Conservation (phyloP, 1,140 invertebrate species). For the Parapsyche elsis region DNA sequence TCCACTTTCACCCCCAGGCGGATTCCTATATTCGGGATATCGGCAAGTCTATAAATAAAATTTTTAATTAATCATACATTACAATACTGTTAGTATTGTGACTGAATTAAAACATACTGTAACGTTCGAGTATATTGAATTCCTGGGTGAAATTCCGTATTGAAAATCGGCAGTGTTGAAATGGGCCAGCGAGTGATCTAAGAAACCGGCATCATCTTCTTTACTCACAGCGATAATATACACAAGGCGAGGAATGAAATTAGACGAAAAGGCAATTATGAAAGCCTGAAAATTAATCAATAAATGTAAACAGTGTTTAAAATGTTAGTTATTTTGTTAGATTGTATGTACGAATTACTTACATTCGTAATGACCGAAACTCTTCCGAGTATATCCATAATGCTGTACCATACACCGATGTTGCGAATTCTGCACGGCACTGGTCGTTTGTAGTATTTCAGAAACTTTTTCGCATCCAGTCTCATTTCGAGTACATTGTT, state of each 20-base stretch:
- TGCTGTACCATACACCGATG: constrained; percentile 93
- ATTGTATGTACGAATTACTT: constrained; percentile 60
- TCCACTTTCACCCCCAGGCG: constrained; percentile 66
- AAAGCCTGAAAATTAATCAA: constrained; percentile 51
- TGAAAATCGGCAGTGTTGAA: constrained; percentile 82
- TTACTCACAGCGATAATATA: constrained; percentile 77
- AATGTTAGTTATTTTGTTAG: too few species aligned
- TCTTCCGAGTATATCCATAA: constrained; percentile 89
- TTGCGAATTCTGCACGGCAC: constrained; percentile 85
- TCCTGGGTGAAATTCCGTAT: constrained; percentile 60
- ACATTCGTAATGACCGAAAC: constrained; percentile 94
- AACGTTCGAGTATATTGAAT: constrained; percentile 40
- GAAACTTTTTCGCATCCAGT: constrained; percentile 86
- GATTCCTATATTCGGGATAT: constrained; percentile 77
- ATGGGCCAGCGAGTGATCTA: constrained; percentile 84
- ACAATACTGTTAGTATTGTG: too few species aligned
- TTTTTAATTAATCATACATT: background rate
- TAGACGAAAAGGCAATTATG: constrained; percentile 95
- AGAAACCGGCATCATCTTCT: constrained; percentile 78
- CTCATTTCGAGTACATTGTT: constrained; percentile 78
- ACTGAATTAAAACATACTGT: constrained; percentile 35
- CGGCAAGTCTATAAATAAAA: constrained; percentile 79
- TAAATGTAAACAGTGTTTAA: too few species aligned
- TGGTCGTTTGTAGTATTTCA: constrained; percentile 84
- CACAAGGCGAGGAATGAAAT: constrained; percentile 94